These are phyloP conservation scores for Ischnus inquisitorius DNA, from an alignment of 2,888 invertebrate species.

Conservation along the genomic window DNA sequence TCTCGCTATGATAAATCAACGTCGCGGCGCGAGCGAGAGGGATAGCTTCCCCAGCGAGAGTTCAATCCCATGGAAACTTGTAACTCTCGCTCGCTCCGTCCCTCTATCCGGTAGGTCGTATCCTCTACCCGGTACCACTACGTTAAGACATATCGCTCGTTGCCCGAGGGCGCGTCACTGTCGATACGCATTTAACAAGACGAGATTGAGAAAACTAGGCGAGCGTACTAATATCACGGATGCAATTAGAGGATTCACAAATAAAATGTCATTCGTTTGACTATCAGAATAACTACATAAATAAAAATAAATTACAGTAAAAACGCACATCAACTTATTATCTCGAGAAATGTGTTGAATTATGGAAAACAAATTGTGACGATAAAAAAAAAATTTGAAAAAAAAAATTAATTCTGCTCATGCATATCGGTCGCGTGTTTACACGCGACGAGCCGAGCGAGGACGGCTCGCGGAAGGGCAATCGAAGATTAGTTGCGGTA, in stretches of 20 bases:
- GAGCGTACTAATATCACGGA: background rate
- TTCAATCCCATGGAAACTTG: slow-evolving; percentile 65
- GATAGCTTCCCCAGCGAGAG: slow-evolving; percentile 41
- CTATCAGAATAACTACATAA: background rate
- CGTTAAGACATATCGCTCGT: slow-evolving; percentile 19
- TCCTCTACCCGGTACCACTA: background rate
- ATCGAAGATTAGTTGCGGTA: slow-evolving; percentile 13
- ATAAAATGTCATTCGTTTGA: background rate
- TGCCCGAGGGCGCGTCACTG: slow-evolving; percentile 34
- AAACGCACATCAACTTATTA: background rate
- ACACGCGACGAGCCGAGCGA: slow-evolving; percentile 23
- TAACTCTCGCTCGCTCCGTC: slow-evolving; percentile 45
- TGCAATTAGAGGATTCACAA: background rate
- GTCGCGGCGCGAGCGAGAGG: slow-evolving; percentile 51
- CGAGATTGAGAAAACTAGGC: background rate
- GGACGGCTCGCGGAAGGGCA: background rate
- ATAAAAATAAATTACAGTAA: background rate
- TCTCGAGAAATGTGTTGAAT: background rate
- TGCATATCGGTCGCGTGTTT: slow-evolving; percentile 9
- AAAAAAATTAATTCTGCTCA: background rate
- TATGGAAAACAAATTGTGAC: background rate
- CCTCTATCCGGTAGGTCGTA: slow-evolving; percentile 8
- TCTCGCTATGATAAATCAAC: slow-evolving; percentile 69
- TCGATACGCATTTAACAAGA: slow-evolving; percentile 61
- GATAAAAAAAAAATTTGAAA: background rate